Evolutionary conservation across 1,140 invertebrate species (phyloP), one percentile per base, ranked within the genome.

Genomic region (Drosophila funebris): DNA sequence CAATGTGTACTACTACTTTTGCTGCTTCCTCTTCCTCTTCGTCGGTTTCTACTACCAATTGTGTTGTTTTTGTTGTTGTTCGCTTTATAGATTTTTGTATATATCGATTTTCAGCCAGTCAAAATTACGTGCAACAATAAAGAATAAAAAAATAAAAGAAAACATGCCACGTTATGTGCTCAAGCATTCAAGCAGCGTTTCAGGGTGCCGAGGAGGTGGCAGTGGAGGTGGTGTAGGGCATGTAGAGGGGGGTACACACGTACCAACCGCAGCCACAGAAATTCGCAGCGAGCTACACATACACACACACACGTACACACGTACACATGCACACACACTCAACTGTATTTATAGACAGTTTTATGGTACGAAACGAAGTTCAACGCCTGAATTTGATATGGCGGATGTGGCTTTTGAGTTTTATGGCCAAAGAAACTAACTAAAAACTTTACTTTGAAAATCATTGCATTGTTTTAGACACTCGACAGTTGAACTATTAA

Each of bases 291-390:
- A 81, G 53, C 41, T 62, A 66, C 57, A 57, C 20, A 66, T 52
- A 57, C 20, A 56, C 43, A 44, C 46, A 41, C 39, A 48, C 44
- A 56, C 27, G 50, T 27, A 20, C 29, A 43, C 57, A 72, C 33
- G 57, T 20, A 52, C 33, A 63, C 46, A 52, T 33, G 37, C 14
- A 8, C 36, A 36, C 31, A 39, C 24, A 27, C 69, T 81, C 53
- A 81, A 73, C 62, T 63, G 73, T 81, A 80, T 81, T 80, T 80
- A 81, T 81, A 73, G 78, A 81, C 77, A 68, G 67, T 78, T 80
- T 76, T 74, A 68, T 67, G 46, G 68, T 61, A 72, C 29, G 29
- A 61, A 61, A 37, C 43, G 56, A 48, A 61, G 43, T 61, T 61
- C 57, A 61, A 61, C 58, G 56, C 50, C 44, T 58, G 69, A 78